Evolutionary conservation across 2,888 invertebrate species (phyloP).

Genomic region (Drosophila lutescens): DNA sequence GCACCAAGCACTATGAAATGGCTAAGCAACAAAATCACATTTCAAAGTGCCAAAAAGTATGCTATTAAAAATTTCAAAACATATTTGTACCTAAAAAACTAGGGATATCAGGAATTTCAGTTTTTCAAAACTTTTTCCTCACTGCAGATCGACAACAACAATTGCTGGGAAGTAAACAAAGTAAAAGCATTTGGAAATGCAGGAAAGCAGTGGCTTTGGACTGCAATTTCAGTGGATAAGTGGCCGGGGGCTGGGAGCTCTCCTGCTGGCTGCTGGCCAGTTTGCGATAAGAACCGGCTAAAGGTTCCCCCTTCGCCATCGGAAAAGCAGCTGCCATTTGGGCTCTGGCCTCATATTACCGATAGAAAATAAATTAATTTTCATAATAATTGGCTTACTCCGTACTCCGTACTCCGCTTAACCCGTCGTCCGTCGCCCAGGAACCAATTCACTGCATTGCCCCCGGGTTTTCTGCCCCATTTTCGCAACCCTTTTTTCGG

Average conservation of each 20-base stretch:
- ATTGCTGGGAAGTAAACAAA: conserved; percentile 49
- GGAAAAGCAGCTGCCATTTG: conserved; percentile 5
- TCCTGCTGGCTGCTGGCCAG: conserved; percentile 52
- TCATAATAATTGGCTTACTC: conserved; percentile 66
- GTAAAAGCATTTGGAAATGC: conserved; percentile 64
- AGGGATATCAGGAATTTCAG: rapidly evolving
- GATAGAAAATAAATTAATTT: conserved; percentile 76
- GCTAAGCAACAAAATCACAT: neutral
- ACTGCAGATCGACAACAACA: conserved; percentile 20
- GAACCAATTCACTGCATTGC: conserved; percentile 60
- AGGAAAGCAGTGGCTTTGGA: conserved; percentile 19
- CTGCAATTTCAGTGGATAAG: conserved; percentile 38
- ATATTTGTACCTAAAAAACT: neutral
- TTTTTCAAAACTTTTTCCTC: neutral
- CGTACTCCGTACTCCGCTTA: too few species aligned
- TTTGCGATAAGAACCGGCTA: conserved; percentile 54
- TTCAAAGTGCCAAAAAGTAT: neutral
- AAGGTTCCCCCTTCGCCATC: neutral
- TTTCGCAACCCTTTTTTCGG: conserved; percentile 47
- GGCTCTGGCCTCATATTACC: conserved; percentile 55
- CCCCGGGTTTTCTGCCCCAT: neutral
- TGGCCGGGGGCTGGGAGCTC: conserved; percentile 5
- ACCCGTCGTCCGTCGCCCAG: neutral
- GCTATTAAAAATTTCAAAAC: neutral
- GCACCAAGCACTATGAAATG: too few species aligned